Conservation (phyloP, 1,140 invertebrate genomes). For the Scaptomyza pallida region DNA sequence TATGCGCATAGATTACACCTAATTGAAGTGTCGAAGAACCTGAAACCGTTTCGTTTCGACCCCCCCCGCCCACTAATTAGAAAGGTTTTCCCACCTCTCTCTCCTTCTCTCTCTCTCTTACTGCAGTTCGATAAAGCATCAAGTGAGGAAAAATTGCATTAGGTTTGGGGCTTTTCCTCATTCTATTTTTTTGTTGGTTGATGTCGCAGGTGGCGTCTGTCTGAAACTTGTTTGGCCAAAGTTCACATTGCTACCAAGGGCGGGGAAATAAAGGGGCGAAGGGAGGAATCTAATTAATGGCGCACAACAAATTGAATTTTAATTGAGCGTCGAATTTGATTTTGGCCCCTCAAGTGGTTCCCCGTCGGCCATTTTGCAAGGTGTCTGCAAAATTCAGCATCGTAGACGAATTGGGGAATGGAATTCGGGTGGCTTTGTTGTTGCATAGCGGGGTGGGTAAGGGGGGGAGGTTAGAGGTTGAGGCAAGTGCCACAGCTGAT, state of each 20-base stretch:
- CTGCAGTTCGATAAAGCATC: slow-evolving; percentile 27
- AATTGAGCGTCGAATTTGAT: slow-evolving; percentile 81
- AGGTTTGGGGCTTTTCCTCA: slow-evolving; percentile 6
- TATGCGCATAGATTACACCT: slow-evolving; percentile 73
- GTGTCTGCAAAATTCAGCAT: slow-evolving; percentile 11
- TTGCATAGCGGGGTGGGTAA: too few relatives aligned
- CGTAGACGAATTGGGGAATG: background rate
- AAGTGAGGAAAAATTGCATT: slow-evolving; percentile 56
- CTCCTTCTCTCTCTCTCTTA: background rate
- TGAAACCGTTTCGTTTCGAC: background rate
- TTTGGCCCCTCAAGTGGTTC: slow-evolving; percentile 40
- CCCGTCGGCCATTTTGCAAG: slow-evolving; percentile 4
- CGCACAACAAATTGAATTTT: slow-evolving; percentile 79
- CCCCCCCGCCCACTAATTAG: slow-evolving; percentile 50
- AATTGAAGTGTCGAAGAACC: slow-evolving; percentile 53
- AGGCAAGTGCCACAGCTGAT: slow-evolving; percentile 15
- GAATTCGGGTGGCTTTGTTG: background rate
- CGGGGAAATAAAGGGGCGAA: background rate
- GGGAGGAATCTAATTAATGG: slow-evolving; percentile 72
- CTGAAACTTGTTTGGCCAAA: slow-evolving; percentile 42
- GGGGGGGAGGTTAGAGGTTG: background rate
- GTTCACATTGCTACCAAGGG: slow-evolving; percentile 42
- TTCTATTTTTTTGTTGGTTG: background rate
- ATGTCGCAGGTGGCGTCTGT: slow-evolving; percentile 46
- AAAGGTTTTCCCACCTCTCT: slow-evolving; percentile 3